These are phyloP conservation scores for Hyles vespertilio DNA, from an alignment of 1,140 invertebrate species.

Conservation along the genomic window DNA sequence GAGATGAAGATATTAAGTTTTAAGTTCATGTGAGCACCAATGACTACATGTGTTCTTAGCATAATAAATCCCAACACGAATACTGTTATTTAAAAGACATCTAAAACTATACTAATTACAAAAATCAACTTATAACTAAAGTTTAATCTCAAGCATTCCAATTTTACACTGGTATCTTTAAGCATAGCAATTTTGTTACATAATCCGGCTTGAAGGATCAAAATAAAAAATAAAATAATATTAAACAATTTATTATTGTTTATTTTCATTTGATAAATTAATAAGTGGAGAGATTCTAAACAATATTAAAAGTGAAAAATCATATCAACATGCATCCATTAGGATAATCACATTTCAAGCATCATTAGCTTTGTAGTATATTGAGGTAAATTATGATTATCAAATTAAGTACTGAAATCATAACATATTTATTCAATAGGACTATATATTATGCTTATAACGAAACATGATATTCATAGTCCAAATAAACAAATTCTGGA, in stretches of 20 bases:
- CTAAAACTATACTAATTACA: no score
- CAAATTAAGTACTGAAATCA: constrained; percentile 6
- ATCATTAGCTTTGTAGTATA: background rate
- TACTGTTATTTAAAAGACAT: no score
- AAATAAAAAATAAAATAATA: constrained; percentile 24
- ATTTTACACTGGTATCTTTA: no score
- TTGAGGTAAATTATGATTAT: background rate
- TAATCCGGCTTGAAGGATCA: constrained; percentile 21
- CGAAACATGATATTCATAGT: background rate
- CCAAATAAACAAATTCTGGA: no score
- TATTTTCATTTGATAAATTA: constrained; percentile 43
- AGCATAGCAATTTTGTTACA: no score
- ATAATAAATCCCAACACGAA: no score
- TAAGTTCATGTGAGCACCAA: no score
- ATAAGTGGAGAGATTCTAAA: constrained; percentile 39
- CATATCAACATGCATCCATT: constrained; percentile 13
- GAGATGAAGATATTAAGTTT: no score
- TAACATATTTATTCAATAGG: background rate
- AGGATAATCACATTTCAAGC: constrained; percentile 18
- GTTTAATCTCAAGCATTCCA: no score
- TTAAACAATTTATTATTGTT: constrained; percentile 35
- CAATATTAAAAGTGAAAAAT: constrained; percentile 36
- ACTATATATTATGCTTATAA: background rate
- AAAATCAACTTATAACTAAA: no score
- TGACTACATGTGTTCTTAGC: no score